Evolutionary conservation across 2,113 vertebrate species (phyloP), one percentile per base, ranked within the genome.

Genomic region (Chaetops frenatus): DNA sequence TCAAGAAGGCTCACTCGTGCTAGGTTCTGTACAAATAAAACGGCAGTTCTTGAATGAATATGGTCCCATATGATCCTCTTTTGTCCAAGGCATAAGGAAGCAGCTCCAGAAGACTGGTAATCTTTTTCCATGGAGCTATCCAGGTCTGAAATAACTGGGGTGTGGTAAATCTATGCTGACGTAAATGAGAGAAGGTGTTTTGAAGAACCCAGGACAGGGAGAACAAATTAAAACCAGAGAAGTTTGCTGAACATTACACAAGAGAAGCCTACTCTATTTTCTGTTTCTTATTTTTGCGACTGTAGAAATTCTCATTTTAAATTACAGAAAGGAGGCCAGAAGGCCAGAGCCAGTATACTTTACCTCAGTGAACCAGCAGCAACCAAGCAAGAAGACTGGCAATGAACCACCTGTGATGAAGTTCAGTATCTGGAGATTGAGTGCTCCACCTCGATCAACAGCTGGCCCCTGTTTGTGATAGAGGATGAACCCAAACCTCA

Each of bases 131-230:
- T 56, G 57, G 82, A 88, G 82, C 48, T 84, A 42, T 95, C 90
- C 95, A 96, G 93, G 88, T 86, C 86, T 95, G 93, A 86, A 94
- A 92, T 93, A 94, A 94, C 69, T 38, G 86, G 85, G 95, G 90
- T 94, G 83, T 97, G 92, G 94, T 92, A 96, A 90, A 94, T 93
- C 90, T 64, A 19, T 14, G 48, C 82, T 96, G 96, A 97, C 72
- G 36, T 94, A 83, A 94, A 95, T 81, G 60, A 88, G 53, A 69
- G 81, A 90, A 96, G 93, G 93, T 96, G 93, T 96, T 96, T 81
- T 88, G 86, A 95, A 95, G 93, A 90, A 62, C 56, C 31, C 79
- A 48, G 65, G 67, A 67, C 47, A 77, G 72, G 57, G 44, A 96
- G 69, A 53, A 72, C 82, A 96, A 94, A 95, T 96, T 77, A 90